Base-by-base conservation (phyloP, 1,140 invertebrate species). In the Polypedilum vanderplanki region DNA sequence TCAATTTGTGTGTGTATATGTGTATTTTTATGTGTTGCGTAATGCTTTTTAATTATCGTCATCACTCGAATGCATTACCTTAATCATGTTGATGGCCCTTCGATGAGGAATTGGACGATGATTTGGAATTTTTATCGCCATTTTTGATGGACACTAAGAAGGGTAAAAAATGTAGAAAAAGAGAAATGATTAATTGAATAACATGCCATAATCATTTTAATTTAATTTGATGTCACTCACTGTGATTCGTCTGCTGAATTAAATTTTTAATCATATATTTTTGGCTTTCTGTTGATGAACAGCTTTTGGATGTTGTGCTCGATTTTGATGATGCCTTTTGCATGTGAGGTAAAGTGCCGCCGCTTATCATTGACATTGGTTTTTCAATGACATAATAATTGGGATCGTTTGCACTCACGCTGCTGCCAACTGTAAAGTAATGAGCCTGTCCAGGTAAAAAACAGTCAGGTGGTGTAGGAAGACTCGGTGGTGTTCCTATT, bases 241-340 rank as follows among this genome's bases (percentile, higher is more conserved):
- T 70, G 65, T 70, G 65, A 70, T 70, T 70, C 9, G 65, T 70
- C 17, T 70, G 65, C 20, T 70, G 65, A 10, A 70, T 70, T 70
- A 70, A 70, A 70, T 70, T 70, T 22, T 70, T 70, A 20, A 70
- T 70, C 65, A 70, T 70, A 22, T 70, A 70, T 70, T 70, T 70
- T 70, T 70, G 65, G 65, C 65, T 70, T 70, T 70, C 65, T 10
- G 65, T 70, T 18, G 65, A 70, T 57, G 46, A 57, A 57, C 46
- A 57, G 12, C 46, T 57, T 18, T 22, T 22, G 1, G 65, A 70
- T 20, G 65, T 70, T 3, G 65, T 70, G 17, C 17, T 20, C 18
- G 65, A 70, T 70, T 70, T 70, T 10, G 65, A 70, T 20, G 65
- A 70, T 20, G 65, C 65, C 10, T 70, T 70, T 22, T 70, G 65